phyloP scores from a whole-genome alignment of 2,797 vertebrate genomes.

The Pristis pectinata region DNA sequence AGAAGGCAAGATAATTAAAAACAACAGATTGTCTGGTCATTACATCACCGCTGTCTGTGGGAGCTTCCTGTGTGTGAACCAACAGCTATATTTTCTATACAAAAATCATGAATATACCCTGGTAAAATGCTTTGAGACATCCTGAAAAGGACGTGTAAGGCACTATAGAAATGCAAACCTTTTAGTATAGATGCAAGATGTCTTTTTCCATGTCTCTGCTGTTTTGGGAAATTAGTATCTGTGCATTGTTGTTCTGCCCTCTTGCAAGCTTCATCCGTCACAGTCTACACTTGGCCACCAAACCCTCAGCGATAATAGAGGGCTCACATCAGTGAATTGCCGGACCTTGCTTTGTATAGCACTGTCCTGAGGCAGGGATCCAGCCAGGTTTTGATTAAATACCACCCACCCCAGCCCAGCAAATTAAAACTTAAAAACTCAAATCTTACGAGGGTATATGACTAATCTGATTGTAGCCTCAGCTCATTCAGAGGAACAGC shows the following conservation, averaged over 20 bases:
- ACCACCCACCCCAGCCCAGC: background rate
- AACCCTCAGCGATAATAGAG: background rate
- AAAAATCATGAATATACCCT: background rate
- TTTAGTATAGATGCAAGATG: background rate
- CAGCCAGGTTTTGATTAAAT: background rate
- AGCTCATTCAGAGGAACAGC: background rate
- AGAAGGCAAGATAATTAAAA: background rate
- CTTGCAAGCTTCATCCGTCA: background rate
- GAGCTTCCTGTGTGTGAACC: background rate
- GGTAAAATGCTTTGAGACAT: background rate
- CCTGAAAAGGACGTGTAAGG: background rate
- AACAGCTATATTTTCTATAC: background rate
- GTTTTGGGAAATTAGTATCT: background rate
- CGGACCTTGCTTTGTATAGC: background rate
- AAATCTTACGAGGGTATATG: background rate
- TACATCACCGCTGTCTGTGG: background rate
- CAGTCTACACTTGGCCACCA: background rate
- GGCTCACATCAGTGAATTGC: background rate
- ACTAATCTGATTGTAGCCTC: too few species aligned
- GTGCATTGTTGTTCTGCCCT: too few species aligned
- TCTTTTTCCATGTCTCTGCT: background rate
- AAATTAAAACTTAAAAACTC: background rate
- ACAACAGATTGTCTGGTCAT: background rate
- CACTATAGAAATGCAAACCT: background rate
- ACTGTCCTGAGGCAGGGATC: background rate